Percentiles rank a stretch among this genome's conserved stretches.
phyloP scores from a whole-genome alignment of 2,797 vertebrate species.

The Benthosema pterotum region DNA sequence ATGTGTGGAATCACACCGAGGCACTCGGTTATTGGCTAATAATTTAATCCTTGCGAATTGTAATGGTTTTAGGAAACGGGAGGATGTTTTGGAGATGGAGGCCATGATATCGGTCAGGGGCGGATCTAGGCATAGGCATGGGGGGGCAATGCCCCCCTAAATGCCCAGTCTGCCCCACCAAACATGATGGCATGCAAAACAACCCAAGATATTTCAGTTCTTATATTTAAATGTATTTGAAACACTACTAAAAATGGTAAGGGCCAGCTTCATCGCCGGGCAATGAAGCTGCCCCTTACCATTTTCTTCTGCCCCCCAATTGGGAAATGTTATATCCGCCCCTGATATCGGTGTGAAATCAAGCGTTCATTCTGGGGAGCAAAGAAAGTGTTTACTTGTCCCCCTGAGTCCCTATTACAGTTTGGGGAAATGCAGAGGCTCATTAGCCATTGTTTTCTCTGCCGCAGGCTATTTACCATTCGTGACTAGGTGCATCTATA shows the following conservation, averaged over 20 bases:
- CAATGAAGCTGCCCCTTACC: too few relatives aligned
- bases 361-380: constrained; percentile 15
- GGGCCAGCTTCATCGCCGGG: too few relatives aligned
- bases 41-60: constrained; percentile 13
- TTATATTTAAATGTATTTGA: too few relatives aligned
- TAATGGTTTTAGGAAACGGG: constrained; percentile 14
- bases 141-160: too few relatives aligned
- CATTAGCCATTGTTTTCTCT: neutral
- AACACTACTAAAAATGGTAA: too few relatives aligned
- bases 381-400: constrained; percentile 1
- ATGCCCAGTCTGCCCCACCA: too few relatives aligned
- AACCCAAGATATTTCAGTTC: too few relatives aligned
- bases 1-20: neutral
- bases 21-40: constrained; percentile 11
- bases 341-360: constrained; percentile 7
- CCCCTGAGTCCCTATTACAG: constrained; percentile 1
- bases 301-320: too few relatives aligned
- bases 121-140: too few relatives aligned
- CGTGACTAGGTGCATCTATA: neutral
- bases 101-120: neutral
- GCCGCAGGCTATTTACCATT: neutral
- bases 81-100: constrained; percentile 15
- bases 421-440: neutral
- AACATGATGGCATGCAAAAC: too few relatives aligned
- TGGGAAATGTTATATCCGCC: too few relatives aligned